Evolutionary conservation across 1,140 invertebrate genomes (phyloP), one percentile per base, ranked within the genome.

Genomic region (Diachasma alloeum): DNA sequence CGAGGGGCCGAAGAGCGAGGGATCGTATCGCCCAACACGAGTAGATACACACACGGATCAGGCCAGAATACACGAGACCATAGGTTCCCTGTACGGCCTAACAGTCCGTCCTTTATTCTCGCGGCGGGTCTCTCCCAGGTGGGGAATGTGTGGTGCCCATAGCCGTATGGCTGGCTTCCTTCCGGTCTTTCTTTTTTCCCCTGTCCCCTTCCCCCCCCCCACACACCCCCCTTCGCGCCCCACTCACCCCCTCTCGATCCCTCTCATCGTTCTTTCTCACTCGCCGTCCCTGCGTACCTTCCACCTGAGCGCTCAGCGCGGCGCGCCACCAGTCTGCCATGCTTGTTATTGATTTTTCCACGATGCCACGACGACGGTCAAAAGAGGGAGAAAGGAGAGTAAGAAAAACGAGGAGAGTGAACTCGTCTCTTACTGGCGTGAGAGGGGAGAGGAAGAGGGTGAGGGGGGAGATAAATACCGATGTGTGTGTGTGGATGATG

Each of bases 301-400:
- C 66, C 44, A 87, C 84, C 83, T 86, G 86, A 85, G 81, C 72
- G 37, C 53, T 22, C 42, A 83, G 83, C 82, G 15, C 82, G 83
- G 83, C 83, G 84, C 86, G 85, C 84, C 83, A 53, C 83, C 82
- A 81, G 82, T 84, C 83, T 78, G 85, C 87, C 84, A 89, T 82
- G 85, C 83, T 87, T 84, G 86, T 85, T 89, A 89, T 89, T 89
- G 88, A 89, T 89, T 89, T 89, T 89, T 88, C 86, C 82, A 81
- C 85, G 82, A 87, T 84, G 78, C 19, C 42, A 44, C 39, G 74
- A 68, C 68, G 74, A 37, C 26, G 31, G 66, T 46, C 69, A 46
- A 37, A 56, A 73, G 63, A 68, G 24, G 24, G 74, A 37, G 63
- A 74, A 63, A 39, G n/a, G 37, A 24, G 46, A 37, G 19, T 15